A percentile compares a stretch with the other conserved stretches of the same genome.
These are phyloP conservation scores for Microtus obscurus DNA, from an alignment of 2,797 vertebrate species.

Conservation along the genomic window DNA sequence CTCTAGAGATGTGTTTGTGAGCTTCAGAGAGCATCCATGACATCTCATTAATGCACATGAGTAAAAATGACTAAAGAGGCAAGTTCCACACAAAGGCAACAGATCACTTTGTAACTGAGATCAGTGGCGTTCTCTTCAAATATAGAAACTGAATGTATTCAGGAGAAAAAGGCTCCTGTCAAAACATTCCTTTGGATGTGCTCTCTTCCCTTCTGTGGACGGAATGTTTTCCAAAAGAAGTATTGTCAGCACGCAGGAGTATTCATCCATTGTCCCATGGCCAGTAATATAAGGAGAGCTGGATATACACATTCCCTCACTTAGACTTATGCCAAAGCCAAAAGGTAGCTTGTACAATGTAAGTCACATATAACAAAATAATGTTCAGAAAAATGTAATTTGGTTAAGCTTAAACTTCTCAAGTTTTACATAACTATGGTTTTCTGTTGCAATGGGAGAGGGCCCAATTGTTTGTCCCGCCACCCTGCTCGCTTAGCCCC, in stretches of 20 bases:
- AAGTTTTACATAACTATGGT: not conserved
- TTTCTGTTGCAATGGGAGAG: too few species aligned
- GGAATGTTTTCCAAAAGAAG: slow-evolving; percentile 35
- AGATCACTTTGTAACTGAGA: slow-evolving; percentile 22
- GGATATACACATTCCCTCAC: not conserved
- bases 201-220: slow-evolving; percentile 1
- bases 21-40: not conserved
- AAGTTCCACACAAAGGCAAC: slow-evolving; percentile 11
- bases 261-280: not conserved
- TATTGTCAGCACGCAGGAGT: not conserved
- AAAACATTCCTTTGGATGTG: slow-evolving; percentile 47
- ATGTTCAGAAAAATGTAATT: not conserved
- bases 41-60: slow-evolving; percentile 57
- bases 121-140: not conserved
- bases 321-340: not conserved
- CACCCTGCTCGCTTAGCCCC: too few species aligned
- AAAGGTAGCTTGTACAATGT: slow-evolving; percentile 16
- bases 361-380: slow-evolving; percentile 45
- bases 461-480: too few species aligned
- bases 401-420: not conserved
- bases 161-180: slow-evolving; percentile 30
- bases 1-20: slow-evolving; percentile 21
- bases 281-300: not conserved
- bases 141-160: slow-evolving; percentile 34
- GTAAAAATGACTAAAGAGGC: slow-evolving; percentile 63